Evolutionary conservation across 37 sponge, comb jelly and placozoan genomes (phyloP).

Genomic region (Cladorhizidae sp.): DNA sequence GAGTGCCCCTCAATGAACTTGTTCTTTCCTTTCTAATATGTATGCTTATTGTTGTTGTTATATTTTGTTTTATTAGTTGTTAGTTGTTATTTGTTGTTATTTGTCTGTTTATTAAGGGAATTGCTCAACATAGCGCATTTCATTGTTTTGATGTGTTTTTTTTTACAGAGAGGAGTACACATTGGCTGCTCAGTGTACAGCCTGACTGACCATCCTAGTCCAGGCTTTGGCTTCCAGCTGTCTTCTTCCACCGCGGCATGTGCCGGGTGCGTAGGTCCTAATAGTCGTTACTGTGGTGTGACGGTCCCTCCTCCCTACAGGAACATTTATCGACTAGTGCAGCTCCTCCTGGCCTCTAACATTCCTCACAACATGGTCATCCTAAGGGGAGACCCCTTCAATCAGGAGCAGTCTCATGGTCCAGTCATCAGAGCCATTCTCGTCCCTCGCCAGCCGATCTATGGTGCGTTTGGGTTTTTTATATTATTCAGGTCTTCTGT

Average conservation of each 20-base stretch:
- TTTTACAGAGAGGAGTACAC: slow-evolving; percentile 46
- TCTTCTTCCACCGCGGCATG: slow-evolving; percentile 10
- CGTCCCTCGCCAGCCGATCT: slow-evolving; percentile 59
- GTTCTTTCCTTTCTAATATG: no score
- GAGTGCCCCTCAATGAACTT: no score
- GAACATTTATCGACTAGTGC: slow-evolving; percentile 30
- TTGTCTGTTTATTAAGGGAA: no score
- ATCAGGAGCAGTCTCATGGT: not conserved
- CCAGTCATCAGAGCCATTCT: slow-evolving; percentile 37
- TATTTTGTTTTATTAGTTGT: no score
- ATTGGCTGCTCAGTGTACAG: slow-evolving; percentile 36
- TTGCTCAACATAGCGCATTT: no score
- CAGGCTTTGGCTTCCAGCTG: slow-evolving; percentile 62
- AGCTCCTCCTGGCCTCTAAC: slow-evolving; percentile 23
- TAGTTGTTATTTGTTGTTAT: no score
- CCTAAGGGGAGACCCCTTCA: slow-evolving; percentile 52
- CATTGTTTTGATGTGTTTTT: no score
- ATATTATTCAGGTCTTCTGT: not conserved
- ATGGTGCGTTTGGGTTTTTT: slow-evolving; percentile 47
- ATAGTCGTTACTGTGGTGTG: not conserved
- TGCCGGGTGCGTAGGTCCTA: slow-evolving; percentile 19
- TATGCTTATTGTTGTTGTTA: no score
- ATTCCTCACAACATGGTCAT: slow-evolving; percentile 67
- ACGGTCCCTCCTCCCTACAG: not conserved
- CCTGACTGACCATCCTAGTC: slow-evolving; percentile 17